These are phyloP conservation scores for Apotomis turbidana DNA, from an alignment of 2,888 invertebrate species.

Conservation along the genomic window DNA sequence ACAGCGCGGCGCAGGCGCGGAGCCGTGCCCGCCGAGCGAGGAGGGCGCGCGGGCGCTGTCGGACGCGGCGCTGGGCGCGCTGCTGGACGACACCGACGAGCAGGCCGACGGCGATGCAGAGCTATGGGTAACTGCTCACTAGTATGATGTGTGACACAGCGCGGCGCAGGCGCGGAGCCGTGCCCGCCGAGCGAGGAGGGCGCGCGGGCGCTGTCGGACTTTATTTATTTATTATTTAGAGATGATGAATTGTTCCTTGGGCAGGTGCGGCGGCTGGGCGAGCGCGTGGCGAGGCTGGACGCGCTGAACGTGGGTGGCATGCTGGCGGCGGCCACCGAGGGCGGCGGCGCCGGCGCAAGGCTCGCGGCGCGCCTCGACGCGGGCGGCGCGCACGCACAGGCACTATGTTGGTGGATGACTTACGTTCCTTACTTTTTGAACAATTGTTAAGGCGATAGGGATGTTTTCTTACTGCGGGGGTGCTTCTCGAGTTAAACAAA, in stretches of 20 bases:
- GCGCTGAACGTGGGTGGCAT: conserved; percentile 91
- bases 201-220: conserved; percentile 89
- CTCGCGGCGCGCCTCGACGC: conserved; percentile 74
- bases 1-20: conserved; percentile 41
- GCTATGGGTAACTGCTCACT: too few relatives aligned
- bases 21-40: conserved; percentile 46
- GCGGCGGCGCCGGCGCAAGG: conserved; percentile 90
- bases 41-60: conserved; percentile 86
- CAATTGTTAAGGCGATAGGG: too few relatives aligned
- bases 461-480: too few relatives aligned
- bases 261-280: conserved; percentile 85
- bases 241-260: conserved; percentile 17
- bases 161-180: conserved; percentile 42
- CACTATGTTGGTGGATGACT: too few relatives aligned
- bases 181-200: conserved; percentile 49
- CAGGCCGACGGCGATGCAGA: too few relatives aligned
- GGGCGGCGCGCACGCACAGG: conserved; percentile 76
- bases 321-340: conserved; percentile 86
- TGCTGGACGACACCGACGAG: too few relatives aligned
- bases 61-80: conserved; percentile 52
- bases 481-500: too few relatives aligned
- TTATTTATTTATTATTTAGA: too few relatives aligned
- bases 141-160: background rate
- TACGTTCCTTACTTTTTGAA: too few relatives aligned
- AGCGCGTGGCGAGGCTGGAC: conserved; percentile 89